Percentiles rank a stretch among this genome's conserved stretches.
Conservation (phyloP, 23 tunicate species). For the Halocynthia roretzi region DNA sequence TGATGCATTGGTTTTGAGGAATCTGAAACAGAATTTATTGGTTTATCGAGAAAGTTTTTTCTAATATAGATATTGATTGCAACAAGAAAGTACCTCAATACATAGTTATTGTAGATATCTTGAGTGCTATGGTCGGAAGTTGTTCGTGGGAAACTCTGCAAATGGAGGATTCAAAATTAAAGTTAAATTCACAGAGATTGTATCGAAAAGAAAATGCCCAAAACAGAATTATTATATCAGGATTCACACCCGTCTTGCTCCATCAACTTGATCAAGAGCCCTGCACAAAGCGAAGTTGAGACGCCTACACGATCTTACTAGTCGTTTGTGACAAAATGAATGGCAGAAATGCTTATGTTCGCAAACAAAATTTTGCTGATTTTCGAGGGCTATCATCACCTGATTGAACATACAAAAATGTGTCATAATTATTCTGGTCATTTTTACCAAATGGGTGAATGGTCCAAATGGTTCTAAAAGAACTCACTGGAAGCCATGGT, state of each 20-base stretch:
- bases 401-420: background rate
- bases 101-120: background rate
- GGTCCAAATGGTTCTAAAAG: background rate
- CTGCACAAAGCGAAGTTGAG: constrained; percentile 22
- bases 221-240: no score
- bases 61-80: background rate
- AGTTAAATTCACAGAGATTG: no score
- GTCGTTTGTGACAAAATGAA: constrained; percentile 70
- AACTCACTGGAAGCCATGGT: constrained; percentile 12
- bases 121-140: no score
- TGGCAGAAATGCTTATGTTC: constrained; percentile 67
- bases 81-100: background rate
- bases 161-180: no score
- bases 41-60: background rate
- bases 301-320: constrained; percentile 53
- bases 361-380: constrained; percentile 76
- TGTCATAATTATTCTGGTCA: background rate
- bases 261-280: constrained; percentile 1
- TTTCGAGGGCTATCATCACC: constrained; percentile 32
- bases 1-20: constrained; percentile 37
- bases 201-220: no score
- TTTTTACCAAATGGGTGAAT: background rate
- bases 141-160: no score
- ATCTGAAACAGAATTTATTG: constrained; percentile 28
- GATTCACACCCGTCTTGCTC: background rate